A percentile compares a stretch with the other conserved stretches of the same genome.
These are phyloP conservation scores for Venturia canescens DNA, from an alignment of 1,140 invertebrate species.

Conservation along the genomic window DNA sequence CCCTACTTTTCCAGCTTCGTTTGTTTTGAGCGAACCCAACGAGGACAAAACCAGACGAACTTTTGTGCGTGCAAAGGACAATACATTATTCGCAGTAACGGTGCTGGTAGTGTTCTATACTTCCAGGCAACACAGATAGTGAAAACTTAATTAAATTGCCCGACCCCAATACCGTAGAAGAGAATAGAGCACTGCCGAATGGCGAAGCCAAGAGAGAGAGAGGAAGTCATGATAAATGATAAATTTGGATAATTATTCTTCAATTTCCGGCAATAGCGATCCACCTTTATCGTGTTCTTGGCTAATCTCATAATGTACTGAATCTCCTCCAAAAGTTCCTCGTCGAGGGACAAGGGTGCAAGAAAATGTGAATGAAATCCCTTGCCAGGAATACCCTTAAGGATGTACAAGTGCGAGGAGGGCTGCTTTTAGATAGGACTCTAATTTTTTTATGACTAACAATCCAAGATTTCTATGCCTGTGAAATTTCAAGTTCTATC, in stretches of 20 bases:
- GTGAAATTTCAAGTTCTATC: no score
- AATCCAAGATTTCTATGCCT: no score
- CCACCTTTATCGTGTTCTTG: slow-evolving; percentile 25
- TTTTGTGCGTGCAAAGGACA: neutral
- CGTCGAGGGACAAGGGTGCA: no score
- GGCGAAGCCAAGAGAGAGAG: neutral
- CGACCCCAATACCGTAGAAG: neutral
- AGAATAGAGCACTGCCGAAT: neutral
- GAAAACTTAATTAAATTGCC: slow-evolving; percentile 27
- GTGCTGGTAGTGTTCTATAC: neutral
- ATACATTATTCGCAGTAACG: neutral
- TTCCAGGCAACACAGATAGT: neutral
- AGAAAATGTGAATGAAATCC: no score
- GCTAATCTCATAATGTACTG: neutral
- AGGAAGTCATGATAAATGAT: neutral
- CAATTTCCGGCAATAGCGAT: slow-evolving; percentile 8
- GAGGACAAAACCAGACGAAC: neutral
- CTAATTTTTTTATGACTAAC: no score
- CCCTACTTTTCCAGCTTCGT: neutral
- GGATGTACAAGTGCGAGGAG: no score
- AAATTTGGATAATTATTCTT: slow-evolving; percentile 28
- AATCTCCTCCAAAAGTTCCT: neutral
- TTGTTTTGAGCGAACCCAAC: neutral
- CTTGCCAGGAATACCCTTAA: no score
- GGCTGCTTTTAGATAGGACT: no score